Conservation (phyloP, 2,888 invertebrate genomes). For the Tryphoninae sp. region DNA sequence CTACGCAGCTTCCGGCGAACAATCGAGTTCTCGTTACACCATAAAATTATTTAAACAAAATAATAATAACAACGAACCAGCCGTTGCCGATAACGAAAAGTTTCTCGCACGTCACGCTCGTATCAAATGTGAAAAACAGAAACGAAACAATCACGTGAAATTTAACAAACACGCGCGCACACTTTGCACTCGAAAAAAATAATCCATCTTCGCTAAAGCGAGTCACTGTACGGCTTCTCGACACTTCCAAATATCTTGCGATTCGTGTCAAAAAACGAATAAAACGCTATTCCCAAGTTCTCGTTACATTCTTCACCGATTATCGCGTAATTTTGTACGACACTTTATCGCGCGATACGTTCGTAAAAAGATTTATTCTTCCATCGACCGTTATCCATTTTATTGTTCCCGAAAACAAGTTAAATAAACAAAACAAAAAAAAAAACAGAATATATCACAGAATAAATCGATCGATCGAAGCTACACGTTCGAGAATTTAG, state of each 20-base stretch:
- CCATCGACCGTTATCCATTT: conserved; percentile 32
- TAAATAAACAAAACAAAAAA: neutral
- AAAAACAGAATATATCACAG: conserved; percentile 20
- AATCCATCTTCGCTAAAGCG: conserved; percentile 30
- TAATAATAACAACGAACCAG: neutral
- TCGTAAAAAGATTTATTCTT: neutral
- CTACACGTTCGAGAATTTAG: neutral
- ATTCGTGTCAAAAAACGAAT: neutral
- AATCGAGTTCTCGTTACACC: conserved; percentile 33
- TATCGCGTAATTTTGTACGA: neutral
- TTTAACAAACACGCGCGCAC: conserved; percentile 23
- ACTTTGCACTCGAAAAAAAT: conserved; percentile 49
- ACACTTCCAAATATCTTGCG: conserved; percentile 14
- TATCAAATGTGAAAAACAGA: neutral
- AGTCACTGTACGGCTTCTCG: conserved; percentile 9
- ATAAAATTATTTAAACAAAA: conserved; percentile 14
- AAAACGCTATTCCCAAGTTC: neutral
- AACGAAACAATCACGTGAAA: neutral
- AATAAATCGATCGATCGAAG: neutral
- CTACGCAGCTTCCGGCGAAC: conserved; percentile 9
- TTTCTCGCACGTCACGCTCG: neutral
- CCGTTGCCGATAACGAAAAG: neutral
- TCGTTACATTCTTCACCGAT: conserved; percentile 10
- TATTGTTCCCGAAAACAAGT: conserved; percentile 8
- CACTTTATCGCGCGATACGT: neutral